Evolutionary conservation across 2,888 invertebrate genomes (phyloP).

Genomic region (Zeuzera pyrina): DNA sequence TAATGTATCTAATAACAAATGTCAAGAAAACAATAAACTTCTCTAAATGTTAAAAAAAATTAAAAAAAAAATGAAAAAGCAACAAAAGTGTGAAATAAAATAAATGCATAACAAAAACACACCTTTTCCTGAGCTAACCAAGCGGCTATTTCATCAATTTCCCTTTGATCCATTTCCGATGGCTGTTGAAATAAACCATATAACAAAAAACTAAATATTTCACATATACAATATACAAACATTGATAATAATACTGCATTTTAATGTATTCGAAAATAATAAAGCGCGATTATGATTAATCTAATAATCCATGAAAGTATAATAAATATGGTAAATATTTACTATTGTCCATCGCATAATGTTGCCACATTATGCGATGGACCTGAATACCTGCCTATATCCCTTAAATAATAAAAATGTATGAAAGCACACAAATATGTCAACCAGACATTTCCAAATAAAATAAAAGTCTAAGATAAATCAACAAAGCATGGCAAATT

Average conservation of each 20-base stretch:
- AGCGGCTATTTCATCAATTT: constrained; percentile 95
- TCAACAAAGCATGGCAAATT: too few species aligned
- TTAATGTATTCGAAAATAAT: not conserved
- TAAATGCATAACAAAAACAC: constrained; percentile 30
- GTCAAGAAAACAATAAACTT: constrained; percentile 6
- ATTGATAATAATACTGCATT: constrained; percentile 10
- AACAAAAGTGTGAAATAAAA: constrained; percentile 17
- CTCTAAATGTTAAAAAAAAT: constrained; percentile 6
- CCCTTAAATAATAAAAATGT: too few species aligned
- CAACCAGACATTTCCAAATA: too few species aligned
- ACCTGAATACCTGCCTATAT: too few species aligned
- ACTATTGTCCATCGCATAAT: too few species aligned
- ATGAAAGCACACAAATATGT: too few species aligned
- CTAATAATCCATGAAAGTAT: not conserved
- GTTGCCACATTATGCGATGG: too few species aligned
- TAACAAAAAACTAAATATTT: constrained; percentile 24
- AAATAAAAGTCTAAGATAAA: too few species aligned
- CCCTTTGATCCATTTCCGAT: constrained; percentile 80
- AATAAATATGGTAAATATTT: too few species aligned
- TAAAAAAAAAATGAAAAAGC: constrained; percentile 9
- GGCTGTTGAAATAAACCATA: constrained; percentile 46
- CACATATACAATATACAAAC: constrained; percentile 13
- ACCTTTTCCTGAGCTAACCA: constrained; percentile 91
- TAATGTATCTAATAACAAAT: too few species aligned
- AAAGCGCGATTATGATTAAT: not conserved